Conservation (phyloP, 2,888 invertebrate species). For the Nephrotoma guestfalica region DNA sequence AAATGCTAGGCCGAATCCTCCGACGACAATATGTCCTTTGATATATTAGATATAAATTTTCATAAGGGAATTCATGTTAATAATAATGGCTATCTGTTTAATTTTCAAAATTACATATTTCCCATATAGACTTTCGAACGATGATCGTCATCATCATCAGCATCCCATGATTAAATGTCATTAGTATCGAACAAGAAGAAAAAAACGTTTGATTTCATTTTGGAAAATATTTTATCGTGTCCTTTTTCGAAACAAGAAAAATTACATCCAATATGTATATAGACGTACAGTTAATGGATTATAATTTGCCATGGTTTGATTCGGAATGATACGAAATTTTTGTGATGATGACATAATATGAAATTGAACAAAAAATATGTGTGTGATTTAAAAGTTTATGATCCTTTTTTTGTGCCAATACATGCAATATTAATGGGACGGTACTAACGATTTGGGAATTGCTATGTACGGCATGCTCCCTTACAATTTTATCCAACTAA, state of each 20-base stretch:
- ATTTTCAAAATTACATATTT: neutral
- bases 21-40: neutral
- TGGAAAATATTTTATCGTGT: neutral
- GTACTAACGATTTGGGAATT: neutral
- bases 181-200: neutral
- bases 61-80: neutral
- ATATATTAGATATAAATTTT: neutral
- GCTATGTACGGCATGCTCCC: neutral
- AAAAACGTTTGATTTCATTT: neutral
- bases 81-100: neutral
- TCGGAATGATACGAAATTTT: neutral
- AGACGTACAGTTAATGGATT: neutral
- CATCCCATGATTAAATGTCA: neutral
- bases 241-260: neutral
- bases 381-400: neutral
- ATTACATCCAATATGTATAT: neutral
- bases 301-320: neutral
- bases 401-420: neutral
- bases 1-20: neutral
- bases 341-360: neutral
- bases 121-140: neutral
- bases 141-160: neutral
- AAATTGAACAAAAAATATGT: neutral
- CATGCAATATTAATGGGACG: neutral
- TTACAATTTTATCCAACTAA: neutral